Base-by-base conservation (phyloP, 2,888 invertebrate species). In the Hymenopus coronatus region DNA sequence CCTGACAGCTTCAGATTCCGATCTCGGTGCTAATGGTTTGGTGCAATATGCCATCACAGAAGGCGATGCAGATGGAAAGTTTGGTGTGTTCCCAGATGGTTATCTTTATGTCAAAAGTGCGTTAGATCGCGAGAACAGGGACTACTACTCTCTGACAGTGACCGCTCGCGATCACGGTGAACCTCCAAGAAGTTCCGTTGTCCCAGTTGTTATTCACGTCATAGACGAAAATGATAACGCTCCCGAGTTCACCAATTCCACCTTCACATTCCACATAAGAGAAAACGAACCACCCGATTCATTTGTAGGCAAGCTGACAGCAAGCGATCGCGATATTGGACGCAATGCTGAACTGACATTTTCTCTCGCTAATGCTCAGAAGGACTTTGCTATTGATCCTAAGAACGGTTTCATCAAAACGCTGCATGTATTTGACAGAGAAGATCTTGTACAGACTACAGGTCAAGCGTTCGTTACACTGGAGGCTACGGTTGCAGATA, bases 161-260 rank as follows among this genome's bases (percentile, higher is more conserved):
- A 95, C 96, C 46, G 98, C 98, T 2, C 95, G 94, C 88, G 99
- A 99, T 93, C 95, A 96, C 88, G 98, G 97, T 0, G 94, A 93
- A 90, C 98, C 96, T 82, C 94, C 96, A 83, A 95, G 96, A 92
- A 97, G 96, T 88, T 98, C 98, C 0, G 95, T 97, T 87, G 98
- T 98, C 3, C 98, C 98, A 12, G 97, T 99, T 2, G 97, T 98
- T 28, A 97, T 99, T 90, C 98, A 98, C 92, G 96, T 99, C 30
- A 96, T 98, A 90, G 99, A 99, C 93, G 98, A 99, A 94, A 99
- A 99, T 93, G 99, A 99, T 93, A 98, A 99, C 93, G 96, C 97
- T 54, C 99, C 99, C 0, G 96, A 97, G 92, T 99, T 99, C 93
- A 96, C 96, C 3, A 98, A 99, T 91, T 95, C 96, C 54, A 97